Evolutionary conservation across 2,888 invertebrate species (phyloP).

Genomic region (Boloria selene): DNA sequence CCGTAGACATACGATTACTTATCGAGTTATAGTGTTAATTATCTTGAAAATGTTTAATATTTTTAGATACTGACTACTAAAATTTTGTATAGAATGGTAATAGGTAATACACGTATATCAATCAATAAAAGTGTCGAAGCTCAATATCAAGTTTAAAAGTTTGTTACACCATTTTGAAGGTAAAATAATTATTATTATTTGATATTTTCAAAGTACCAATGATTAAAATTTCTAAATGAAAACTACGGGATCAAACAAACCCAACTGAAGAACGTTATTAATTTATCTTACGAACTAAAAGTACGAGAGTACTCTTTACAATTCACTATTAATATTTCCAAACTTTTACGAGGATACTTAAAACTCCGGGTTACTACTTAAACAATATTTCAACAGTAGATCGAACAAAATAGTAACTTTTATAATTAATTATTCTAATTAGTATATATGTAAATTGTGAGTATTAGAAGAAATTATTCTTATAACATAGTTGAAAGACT

Average conservation of each 20-base stretch:
- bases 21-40: no score
- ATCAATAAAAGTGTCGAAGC: no score
- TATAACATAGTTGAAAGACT: neutral
- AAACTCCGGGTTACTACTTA: constrained; percentile 38
- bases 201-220: constrained; percentile 11
- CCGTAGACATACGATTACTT: no score
- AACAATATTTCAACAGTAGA: constrained; percentile 40
- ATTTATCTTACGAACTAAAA: constrained; percentile 32
- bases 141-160: no score
- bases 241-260: constrained; percentile 21
- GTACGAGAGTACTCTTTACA: constrained; percentile 38
- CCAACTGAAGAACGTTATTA: constrained; percentile 29
- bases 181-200: no score
- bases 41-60: no score
- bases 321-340: constrained; percentile 40
- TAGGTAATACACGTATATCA: no score
- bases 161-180: no score
- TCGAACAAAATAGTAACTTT: constrained; percentile 29
- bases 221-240: constrained; percentile 14
- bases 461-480: constrained; percentile 7
- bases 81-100: no score
- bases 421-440: constrained; percentile 21
- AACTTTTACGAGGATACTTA: constrained; percentile 39
- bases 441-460: no score
- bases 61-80: no score